Evolutionary conservation across 2,797 vertebrate species (phyloP), one percentile per base, ranked within the genome.

Genomic region (Varecia variegata): DNA sequence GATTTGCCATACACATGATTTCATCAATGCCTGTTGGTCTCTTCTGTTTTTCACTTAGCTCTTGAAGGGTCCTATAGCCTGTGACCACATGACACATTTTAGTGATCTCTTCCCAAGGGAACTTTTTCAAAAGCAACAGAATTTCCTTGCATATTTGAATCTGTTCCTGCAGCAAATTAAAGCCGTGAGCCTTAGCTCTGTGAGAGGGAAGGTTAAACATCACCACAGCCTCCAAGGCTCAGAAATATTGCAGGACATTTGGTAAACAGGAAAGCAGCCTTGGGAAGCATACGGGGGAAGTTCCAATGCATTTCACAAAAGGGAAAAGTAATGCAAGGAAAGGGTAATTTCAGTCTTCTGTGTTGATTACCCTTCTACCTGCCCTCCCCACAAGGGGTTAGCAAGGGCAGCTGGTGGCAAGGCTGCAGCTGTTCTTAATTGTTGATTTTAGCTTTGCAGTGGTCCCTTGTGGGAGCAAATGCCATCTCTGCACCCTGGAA

Each of bases 341-440:
- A 88, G 81, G 52, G 56, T 71, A 45, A 88, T 96, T 96, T 88
- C 68, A 93, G 50, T 58, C 50, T 90, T 85, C 47, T 65, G 38
- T 21, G 47, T 32, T 95, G 68, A 82, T 95, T 93, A 68, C 12
- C 13, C 40, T 11, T 87, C 45, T 87, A 70, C 54, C 54, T 95
- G 40, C 47, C 74, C 30, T 95, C 43, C 11, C 58, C 89, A 27
- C 13, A n/a, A 50, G 47, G 27, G 79, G 93, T 92, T 92, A 95
- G 83, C 47, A 77, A 95, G 92, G 90, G 89, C 88, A 95, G 90
- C 87, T 73, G 71, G 74, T 77, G 93, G 87, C 92, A 92, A 93
- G 80, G 35, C 77, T 90, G 85, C 88, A 95, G 90, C 95, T 96
- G 92, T 62, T 95, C 70, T 74, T 94, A 86, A 94, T 86, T 97